Evolutionary conservation across 2,888 invertebrate species (phyloP), one percentile per base, ranked within the genome.

Genomic region (Acanthoscelides obtectus): DNA sequence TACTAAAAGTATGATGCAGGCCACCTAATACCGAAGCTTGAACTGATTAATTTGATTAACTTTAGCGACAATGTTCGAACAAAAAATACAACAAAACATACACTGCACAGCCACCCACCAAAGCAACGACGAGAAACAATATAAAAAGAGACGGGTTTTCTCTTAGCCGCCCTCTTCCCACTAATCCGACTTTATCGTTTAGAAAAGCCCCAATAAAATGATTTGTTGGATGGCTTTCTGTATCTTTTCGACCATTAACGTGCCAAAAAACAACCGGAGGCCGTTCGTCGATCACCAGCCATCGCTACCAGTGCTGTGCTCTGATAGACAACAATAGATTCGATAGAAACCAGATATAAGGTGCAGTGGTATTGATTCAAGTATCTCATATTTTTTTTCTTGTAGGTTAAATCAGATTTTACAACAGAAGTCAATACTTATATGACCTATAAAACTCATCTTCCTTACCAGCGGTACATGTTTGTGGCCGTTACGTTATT

Each of bases 211-310:
- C 74, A 70, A 74, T 71, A 74, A 72, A 70, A 72, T 75, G 73
- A 75, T 75, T 75, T 75, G 75, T 71, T 69, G 72, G 71, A 72
- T 17, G 70, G 71, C 70, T 72, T 74, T 69, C 68, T 68, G 71
- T 67, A 69, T 72, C 74, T 63, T 27, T n/a, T 71, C 69, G 73
- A 69, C 72, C 75, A 73, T 73, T 75, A 75, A 73, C 75, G 72
- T 74, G 75, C 76, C 77, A 77, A 75, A 77, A 76, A 73, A 73
- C 12, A 17, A 45, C 3, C 45, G 17, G 45, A 45, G 45, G 17
- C 45, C 45, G 45, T 45, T 45, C 3, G 45, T 45, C 45, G 45
- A 45, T 45, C 45, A 45, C 6, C 12, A 45, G 45, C 45, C 45
- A 17, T 45, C 45, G 45, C 45, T 6, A 12, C 1, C 45, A 45